Evolutionary conservation across 2,113 vertebrate genomes (phyloP), one percentile per base, ranked within the genome.

Genomic region (Furnarius figulus): DNA sequence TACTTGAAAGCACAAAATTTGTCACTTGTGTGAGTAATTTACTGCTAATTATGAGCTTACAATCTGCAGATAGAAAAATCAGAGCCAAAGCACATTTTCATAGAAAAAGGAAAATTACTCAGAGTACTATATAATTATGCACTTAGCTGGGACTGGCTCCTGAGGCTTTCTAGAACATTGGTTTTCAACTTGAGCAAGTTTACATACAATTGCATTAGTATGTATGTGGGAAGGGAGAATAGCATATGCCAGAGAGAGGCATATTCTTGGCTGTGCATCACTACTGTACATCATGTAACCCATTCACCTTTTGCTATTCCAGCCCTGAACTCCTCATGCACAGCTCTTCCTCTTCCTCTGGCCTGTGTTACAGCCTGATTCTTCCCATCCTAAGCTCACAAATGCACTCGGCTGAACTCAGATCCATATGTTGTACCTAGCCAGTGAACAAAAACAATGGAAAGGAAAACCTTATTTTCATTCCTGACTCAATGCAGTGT

Each of bases 21-120:
- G 97, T 98, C 97, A 98, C 97, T 98, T 98, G 97, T 98, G 96
- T 97, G 95, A 97, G 96, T 97, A 98, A 98, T 98, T 98, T 98
- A 94, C 95, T 96, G 96, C 96, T 98, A 98, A 98, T 98, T 98
- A 98, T 77, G 89, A 98, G 97, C 96, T 98, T 98, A 97, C 97
- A 98, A 97, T 98, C 97, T 98, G 96, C 95, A 97, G 98, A 98
- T 97, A 98, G 97, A 95, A 98, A 98, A 98, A 98, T 98, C 97
- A 97, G 97, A 98, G 96, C 97, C 97, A 98, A 97, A 96, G 92
- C 97, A 88, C 42, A 52, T 98, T 98, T 98, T 98, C 97, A 97
- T 97, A 98, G 97, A 97, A 97, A 98, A 96, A 98, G 84, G 88
- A 97, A 98, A 98, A 98, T 98, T 98, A 98, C 87, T 94, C 94